These are phyloP conservation scores for Drosophila nigrodunni DNA, from an alignment of 1,140 invertebrate species.

Conservation along the genomic window DNA sequence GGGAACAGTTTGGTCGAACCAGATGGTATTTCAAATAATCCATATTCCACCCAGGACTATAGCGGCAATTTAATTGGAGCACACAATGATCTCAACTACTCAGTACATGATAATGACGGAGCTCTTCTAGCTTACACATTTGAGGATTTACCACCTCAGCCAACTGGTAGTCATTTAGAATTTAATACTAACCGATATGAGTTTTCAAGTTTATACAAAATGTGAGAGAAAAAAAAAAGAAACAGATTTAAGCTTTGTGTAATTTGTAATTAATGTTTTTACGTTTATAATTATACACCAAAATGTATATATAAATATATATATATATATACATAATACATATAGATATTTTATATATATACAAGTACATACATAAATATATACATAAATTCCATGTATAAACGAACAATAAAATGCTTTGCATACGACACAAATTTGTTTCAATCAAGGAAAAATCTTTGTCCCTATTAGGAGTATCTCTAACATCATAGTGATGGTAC, in stretches of 20 bases:
- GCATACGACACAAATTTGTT: slow-evolving; percentile 48
- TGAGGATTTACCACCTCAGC: slow-evolving; percentile 79
- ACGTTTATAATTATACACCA: slow-evolving; percentile 82
- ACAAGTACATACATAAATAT: slow-evolving; percentile 58
- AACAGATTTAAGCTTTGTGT: slow-evolving; percentile 71
- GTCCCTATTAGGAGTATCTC: background rate
- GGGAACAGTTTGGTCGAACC: slow-evolving; percentile 59
- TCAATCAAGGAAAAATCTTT: background rate
- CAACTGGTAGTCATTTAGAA: slow-evolving; percentile 82
- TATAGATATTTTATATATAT: slow-evolving; percentile 50
- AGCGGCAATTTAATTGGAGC: slow-evolving; percentile 65
- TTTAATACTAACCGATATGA: slow-evolving; percentile 81
- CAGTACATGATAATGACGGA: slow-evolving; percentile 76
- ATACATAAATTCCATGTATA: slow-evolving; percentile 77
- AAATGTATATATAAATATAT: slow-evolving; percentile 67
- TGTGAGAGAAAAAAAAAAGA: slow-evolving; percentile 71
- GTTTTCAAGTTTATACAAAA: slow-evolving; percentile 78
- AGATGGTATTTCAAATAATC: slow-evolving; percentile 51
- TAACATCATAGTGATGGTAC: no score
- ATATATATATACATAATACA: slow-evolving; percentile 62
- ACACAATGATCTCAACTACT: slow-evolving; percentile 79
- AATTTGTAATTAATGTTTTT: slow-evolving; percentile 71
- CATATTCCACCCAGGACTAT: slow-evolving; percentile 63
- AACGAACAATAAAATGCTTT: slow-evolving; percentile 75
- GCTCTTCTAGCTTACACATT: slow-evolving; percentile 74